Conservation (phyloP, 2,113 vertebrate species). For the Phrynosoma platyrhinos region DNA sequence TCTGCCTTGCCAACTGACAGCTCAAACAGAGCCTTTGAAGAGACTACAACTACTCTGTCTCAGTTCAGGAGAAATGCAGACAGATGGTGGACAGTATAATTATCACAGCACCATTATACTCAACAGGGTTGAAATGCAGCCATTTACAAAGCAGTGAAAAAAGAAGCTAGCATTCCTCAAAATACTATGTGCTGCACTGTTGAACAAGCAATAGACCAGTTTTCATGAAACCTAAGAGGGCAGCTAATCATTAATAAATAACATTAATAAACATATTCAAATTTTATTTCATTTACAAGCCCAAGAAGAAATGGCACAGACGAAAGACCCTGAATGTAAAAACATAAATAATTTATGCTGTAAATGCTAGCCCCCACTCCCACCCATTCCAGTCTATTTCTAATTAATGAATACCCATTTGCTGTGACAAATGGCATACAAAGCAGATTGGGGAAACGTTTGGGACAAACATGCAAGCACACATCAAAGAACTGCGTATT, state of each 20-base stretch:
- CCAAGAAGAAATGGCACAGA: constrained; percentile 65
- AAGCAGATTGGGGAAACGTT: constrained; percentile 54
- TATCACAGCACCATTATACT: constrained; percentile 65
- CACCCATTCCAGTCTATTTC: constrained; percentile 41
- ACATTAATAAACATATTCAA: constrained; percentile 45
- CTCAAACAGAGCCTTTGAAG: constrained; percentile 75
- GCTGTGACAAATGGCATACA: constrained; percentile 46
- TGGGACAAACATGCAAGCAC: constrained; percentile 34
- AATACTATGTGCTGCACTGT: constrained; percentile 53
- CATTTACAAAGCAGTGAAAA: constrained; percentile 55
- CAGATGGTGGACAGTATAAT: constrained; percentile 71
- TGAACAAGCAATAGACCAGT: constrained; percentile 66
- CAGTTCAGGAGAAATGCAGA: constrained; percentile 48
- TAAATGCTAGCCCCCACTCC: constrained; percentile 3
- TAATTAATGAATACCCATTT: constrained; percentile 44
- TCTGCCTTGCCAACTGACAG: constrained; percentile 68
- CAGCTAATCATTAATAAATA: constrained; percentile 66
- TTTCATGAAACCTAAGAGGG: constrained; percentile 69
- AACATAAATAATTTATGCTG: constrained; percentile 48
- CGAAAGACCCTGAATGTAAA: constrained; percentile 58
- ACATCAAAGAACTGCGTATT: constrained; percentile 41
- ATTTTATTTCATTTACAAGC: constrained; percentile 50
- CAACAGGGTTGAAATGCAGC: constrained; percentile 52
- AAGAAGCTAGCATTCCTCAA: constrained; percentile 6
- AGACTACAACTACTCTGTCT: constrained; percentile 64